Evolutionary conservation across 2,888 invertebrate genomes (phyloP).

Genomic region (Sinelater perroti): DNA sequence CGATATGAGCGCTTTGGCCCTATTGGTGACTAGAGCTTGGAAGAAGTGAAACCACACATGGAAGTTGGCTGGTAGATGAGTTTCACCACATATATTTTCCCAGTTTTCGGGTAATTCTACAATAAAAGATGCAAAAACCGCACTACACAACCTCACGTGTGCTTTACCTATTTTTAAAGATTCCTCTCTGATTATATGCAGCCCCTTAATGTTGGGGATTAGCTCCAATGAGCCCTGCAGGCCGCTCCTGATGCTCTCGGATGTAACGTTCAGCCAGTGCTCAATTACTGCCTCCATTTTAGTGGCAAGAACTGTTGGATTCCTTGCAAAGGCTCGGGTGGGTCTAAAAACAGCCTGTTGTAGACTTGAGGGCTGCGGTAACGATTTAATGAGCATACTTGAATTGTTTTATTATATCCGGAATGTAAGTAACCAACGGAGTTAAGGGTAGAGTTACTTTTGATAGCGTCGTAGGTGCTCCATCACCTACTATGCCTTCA

Average conservation of each 20-base stretch:
- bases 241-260: constrained; percentile 65
- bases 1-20: constrained; percentile 71
- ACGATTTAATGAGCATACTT: constrained; percentile 54
- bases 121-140: constrained; percentile 48
- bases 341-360: constrained; percentile 52
- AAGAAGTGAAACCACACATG: constrained; percentile 79
- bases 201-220: constrained; percentile 73
- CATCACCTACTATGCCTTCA: constrained; percentile 54
- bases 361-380: no score
- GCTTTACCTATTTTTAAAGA: constrained; percentile 68
- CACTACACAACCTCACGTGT: neutral
- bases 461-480: constrained; percentile 54
- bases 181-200: constrained; percentile 77
- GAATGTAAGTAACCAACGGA: constrained; percentile 55
- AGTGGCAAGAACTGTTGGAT: neutral
- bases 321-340: constrained; percentile 44
- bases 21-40: constrained; percentile 75
- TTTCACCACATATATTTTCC: constrained; percentile 68
- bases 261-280: constrained; percentile 72
- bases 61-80: constrained; percentile 65
- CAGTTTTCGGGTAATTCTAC: constrained; percentile 71
- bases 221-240: constrained; percentile 70
- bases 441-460: constrained; percentile 55
- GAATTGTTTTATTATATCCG: constrained; percentile 59
- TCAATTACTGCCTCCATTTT: constrained; percentile 57